Evolutionary conservation across 2,888 invertebrate genomes (phyloP).

Genomic region (Escarpia spicata): DNA sequence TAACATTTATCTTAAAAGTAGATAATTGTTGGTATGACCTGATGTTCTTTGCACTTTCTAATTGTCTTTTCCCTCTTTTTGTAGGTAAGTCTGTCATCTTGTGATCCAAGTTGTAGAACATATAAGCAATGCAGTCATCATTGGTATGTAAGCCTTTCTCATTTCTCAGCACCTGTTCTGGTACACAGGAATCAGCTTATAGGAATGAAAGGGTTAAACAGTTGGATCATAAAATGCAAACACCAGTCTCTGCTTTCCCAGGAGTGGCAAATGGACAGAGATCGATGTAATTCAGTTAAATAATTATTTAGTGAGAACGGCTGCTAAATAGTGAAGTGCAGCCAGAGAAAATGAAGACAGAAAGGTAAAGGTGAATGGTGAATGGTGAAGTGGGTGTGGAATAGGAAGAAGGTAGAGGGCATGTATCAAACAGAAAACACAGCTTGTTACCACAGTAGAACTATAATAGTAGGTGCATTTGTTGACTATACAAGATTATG

Average conservation of each 20-base stretch:
- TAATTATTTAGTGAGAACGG: not conserved
- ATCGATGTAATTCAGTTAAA: conserved; percentile 8
- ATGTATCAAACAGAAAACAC: not conserved
- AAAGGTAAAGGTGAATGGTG: not conserved
- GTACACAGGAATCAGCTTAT: not conserved
- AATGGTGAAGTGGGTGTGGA: not conserved
- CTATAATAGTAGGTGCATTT: not conserved
- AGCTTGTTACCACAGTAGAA: not conserved
- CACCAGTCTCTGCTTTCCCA: not conserved
- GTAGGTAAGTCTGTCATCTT: not conserved
- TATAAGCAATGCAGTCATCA: not conserved
- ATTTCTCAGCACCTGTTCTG: not conserved
- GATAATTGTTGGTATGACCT: not conserved
- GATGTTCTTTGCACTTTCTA: not conserved
- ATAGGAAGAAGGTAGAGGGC: not conserved
- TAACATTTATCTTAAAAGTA: not conserved
- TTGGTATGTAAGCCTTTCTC: not conserved
- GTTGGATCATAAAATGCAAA: not conserved
- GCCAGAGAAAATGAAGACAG: not conserved
- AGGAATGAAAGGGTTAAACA: not conserved
- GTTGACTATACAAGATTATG: not conserved
- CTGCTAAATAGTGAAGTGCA: not conserved
- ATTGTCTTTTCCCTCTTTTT: not conserved
- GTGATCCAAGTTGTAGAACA: not conserved
- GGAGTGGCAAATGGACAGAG: not conserved